A percentile compares a stretch with the other conserved stretches of the same genome.
Conservation (phyloP, 2,888 invertebrate genomes). For the Ormyrus rosae region DNA sequence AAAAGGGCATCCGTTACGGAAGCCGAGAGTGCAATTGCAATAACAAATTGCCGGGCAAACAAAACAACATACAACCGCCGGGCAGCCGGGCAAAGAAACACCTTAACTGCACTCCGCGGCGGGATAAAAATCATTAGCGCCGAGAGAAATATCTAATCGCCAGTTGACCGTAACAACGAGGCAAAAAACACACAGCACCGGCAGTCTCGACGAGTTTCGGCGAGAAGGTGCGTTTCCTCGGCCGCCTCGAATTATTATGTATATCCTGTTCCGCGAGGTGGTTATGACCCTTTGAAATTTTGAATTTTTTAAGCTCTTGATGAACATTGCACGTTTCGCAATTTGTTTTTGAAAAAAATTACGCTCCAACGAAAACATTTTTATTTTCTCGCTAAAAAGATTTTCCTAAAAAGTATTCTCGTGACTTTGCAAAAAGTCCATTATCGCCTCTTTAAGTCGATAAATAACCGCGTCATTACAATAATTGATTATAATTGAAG, state of each 20-base stretch:
- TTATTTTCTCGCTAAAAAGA: too few relatives aligned
- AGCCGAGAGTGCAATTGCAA: not conserved
- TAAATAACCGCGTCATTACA: too few relatives aligned
- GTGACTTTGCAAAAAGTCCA: too few relatives aligned
- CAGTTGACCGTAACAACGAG: slow-evolving; percentile 22
- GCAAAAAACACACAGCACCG: slow-evolving; percentile 1
- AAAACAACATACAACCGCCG: not conserved
- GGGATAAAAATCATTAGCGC: slow-evolving; percentile 29
- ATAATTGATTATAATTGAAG: too few relatives aligned
- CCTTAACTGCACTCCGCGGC: not conserved
- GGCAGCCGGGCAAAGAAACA: not conserved
- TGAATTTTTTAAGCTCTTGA: too few relatives aligned
- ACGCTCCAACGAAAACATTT: too few relatives aligned
- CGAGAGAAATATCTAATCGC: slow-evolving; percentile 30
- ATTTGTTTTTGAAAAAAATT: too few relatives aligned
- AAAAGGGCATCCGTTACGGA: not conserved
- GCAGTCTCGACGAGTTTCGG: not conserved
- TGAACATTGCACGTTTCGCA: too few relatives aligned
- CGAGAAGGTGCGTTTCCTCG: slow-evolving; percentile 3
- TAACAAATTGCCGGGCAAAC: not conserved
- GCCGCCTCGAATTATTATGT: slow-evolving; percentile 4
- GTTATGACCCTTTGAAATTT: too few relatives aligned
- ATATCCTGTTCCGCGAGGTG: too few relatives aligned
- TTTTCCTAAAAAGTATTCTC: too few relatives aligned
- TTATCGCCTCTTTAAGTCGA: too few relatives aligned